Base-by-base conservation (phyloP, 2,888 invertebrate species). In the Tortricodes alternella region DNA sequence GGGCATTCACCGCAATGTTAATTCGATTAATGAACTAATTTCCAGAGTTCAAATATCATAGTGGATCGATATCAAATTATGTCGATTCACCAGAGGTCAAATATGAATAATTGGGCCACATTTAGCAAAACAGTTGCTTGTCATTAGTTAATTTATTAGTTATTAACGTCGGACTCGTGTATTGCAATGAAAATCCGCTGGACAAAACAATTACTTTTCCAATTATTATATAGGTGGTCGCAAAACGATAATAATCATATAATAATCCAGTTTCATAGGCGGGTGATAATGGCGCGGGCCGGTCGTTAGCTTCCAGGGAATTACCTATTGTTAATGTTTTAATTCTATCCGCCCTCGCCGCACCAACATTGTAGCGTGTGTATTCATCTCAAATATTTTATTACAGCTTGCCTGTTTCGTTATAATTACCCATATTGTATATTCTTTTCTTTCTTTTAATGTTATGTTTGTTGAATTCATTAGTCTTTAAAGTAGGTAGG, bases 271-370 rank as follows among this genome's bases (percentile, higher is more conserved):
- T 81, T 83, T 82, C 78, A 79, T 78, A 81, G 80, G 78, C 77
- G 77, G 74, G 76, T 74, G 78, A 83, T 85, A 86, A 87, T 83
- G 80, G 83, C 73, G 76, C 78, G 77, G 73, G 73, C 74, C 78
- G 82, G 83, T 85, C 82, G 83, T 86, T 86, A 83, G 80, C 78
- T 78, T 68, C 75, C 73, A 73, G 81, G 78, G 82, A 84, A 87
- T 87, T 83, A 84, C 80, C 82, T 85, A 86, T 85, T 85, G 85
- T 87, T 85, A 85, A 85, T 87, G 81, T 84, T 86, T 87, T 85
- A 87, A 88, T 88, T 88, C 85, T 83, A 76, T 80, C 81, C 74
- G 75, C 71, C 72, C 71, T 70, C 70, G 65, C 62, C 46, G 43
- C 37, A 23, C 29, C 55, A 15, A 38, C 44, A 50, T 56, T 50